A percentile compares a stretch with the other conserved stretches of the same genome.
Conservation (phyloP, 2,113 vertebrate genomes). For the Sinocyclocheilus rhinocerous region DNA sequence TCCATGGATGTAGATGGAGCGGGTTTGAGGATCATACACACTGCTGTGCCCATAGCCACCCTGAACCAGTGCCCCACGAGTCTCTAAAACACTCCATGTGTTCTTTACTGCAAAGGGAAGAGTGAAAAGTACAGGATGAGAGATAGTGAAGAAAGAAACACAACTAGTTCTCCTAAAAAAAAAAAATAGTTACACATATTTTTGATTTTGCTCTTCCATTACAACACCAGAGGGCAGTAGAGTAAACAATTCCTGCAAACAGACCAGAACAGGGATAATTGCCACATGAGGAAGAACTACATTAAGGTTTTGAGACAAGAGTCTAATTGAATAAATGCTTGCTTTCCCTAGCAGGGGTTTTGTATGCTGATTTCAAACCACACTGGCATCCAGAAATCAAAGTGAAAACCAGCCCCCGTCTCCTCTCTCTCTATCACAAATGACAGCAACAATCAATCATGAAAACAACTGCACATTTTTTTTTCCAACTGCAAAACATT, state of each 20-base stretch:
- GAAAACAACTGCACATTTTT: background rate
- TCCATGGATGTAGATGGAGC: conserved; percentile 89
- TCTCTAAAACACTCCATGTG: conserved; percentile 82
- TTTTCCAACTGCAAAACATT: background rate
- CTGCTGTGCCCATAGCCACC: conserved; percentile 97
- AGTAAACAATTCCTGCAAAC: background rate
- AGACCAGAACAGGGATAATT: background rate
- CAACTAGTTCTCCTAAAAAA: background rate
- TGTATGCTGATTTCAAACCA: background rate
- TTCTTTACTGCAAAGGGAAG: conserved; percentile 77
- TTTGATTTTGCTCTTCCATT: background rate
- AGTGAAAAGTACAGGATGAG: background rate
- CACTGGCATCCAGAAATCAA: background rate
- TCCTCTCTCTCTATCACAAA: background rate
- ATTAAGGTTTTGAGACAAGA: background rate
- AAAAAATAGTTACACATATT: background rate
- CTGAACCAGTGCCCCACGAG: conserved; percentile 88
- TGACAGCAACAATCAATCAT: conserved; percentile 7
- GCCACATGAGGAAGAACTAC: background rate
- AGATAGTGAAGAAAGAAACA: background rate
- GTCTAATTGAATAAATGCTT: background rate
- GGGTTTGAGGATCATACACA: conserved; percentile 84
- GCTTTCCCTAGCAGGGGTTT: background rate
- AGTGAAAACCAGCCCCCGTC: background rate
- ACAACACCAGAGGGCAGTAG: conserved; percentile 38